phyloP scores from a whole-genome alignment of 2,113 vertebrate species.

The Notechis scutatus region DNA sequence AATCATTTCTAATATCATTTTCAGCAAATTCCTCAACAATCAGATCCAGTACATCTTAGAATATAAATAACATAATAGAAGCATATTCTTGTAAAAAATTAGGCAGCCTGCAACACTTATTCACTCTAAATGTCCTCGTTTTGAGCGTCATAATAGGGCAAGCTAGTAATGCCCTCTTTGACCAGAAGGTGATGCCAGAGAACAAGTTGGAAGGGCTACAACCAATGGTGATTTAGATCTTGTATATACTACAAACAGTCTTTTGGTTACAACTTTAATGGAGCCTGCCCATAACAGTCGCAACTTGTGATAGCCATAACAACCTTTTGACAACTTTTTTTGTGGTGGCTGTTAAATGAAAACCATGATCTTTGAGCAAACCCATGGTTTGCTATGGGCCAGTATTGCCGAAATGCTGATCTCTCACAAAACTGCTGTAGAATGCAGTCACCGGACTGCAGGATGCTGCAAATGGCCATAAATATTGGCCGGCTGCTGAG shows the following conservation, averaged over 20 bases:
- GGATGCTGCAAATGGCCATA: background rate
- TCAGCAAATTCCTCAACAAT: background rate
- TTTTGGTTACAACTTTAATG: background rate
- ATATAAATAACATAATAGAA: background rate
- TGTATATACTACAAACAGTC: background rate
- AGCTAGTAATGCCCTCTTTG: background rate
- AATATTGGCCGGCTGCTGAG: background rate
- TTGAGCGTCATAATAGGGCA: background rate
- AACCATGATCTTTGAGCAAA: background rate
- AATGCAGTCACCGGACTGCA: background rate
- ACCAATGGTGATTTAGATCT: background rate
- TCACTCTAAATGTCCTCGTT: background rate
- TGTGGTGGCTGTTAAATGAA: background rate
- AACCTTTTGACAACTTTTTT: background rate
- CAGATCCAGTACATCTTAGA: background rate
- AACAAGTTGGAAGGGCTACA: background rate
- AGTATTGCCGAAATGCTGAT: background rate
- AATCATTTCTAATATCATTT: background rate
- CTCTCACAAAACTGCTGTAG: background rate
- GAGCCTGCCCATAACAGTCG: background rate
- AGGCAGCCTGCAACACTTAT: background rate
- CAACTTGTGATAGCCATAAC: background rate
- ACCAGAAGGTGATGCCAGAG: background rate
- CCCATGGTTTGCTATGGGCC: background rate
- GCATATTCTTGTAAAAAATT: background rate